phyloP scores from a whole-genome alignment of 2,113 vertebrate species.

The Irena cyanogastra region DNA sequence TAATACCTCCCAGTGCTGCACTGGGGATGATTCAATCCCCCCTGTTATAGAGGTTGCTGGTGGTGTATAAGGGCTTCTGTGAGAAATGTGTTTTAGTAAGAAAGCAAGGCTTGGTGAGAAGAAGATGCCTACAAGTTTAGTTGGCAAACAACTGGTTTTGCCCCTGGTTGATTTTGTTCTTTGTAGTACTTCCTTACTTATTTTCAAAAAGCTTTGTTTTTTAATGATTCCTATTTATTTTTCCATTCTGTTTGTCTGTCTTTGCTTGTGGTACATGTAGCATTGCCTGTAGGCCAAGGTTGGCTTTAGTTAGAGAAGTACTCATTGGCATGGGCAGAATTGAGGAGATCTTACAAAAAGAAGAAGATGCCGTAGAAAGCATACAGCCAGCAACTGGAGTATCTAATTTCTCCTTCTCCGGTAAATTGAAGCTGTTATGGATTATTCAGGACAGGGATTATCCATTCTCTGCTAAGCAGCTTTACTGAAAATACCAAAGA shows the following conservation, averaged over 20 bases:
- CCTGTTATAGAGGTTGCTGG: not conserved
- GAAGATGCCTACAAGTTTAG: not conserved
- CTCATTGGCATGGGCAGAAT: not conserved
- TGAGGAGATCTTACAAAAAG: not conserved
- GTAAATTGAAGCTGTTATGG: not conserved
- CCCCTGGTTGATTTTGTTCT: not conserved
- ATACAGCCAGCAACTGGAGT: not conserved
- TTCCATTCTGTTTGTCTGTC: not conserved
- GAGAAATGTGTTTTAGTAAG: not conserved
- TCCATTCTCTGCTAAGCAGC: slow-evolving; percentile 44
- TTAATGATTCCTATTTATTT: not conserved
- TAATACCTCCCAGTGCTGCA: not conserved
- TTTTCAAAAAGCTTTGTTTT: not conserved
- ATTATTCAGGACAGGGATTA: slow-evolving; percentile 60
- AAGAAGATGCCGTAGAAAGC: not conserved
- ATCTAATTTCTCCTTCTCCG: not conserved
- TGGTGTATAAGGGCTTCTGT: not conserved
- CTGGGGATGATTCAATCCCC: not conserved
- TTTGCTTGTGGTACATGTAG: not conserved
- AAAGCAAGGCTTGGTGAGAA: not conserved
- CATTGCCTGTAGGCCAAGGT: not conserved
- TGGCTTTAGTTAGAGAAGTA: not conserved
- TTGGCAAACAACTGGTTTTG: not conserved
- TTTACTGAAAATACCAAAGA: slow-evolving; percentile 54
- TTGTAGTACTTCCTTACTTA: not conserved